Evolutionary conservation across 2,113 vertebrate genomes (phyloP), one percentile per base, ranked within the genome.

Genomic region (Mesitornis unicolor): DNA sequence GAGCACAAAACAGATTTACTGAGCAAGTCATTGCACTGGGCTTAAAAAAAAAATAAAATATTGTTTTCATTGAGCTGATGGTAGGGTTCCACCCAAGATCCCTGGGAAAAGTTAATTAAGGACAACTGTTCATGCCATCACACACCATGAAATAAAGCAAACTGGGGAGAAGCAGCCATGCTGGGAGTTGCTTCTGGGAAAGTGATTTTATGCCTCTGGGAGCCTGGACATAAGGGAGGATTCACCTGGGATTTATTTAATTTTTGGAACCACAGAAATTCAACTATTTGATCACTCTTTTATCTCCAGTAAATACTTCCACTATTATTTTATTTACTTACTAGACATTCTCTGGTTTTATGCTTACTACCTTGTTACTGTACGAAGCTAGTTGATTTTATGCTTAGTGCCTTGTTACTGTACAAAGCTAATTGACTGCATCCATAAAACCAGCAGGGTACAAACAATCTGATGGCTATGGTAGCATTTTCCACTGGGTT

Each of bases 31-130:
- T 56, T 54, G 67, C 79, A 18, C 50, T 65, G 48, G 70, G 36
- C 38, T 87, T 87, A 61, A 74, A 84, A 94, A 84, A 96, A 63
- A 73, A 19, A 36, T 4, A 63, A 73, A 19, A 36, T 4, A 84
- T 38, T 97, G 90, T 94, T 97, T 96, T 89, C 60, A 26, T 95
- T 95, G 85, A 75, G 81, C 45, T 87, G 53, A 64, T 71, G 63
- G 57, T 82, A 84, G 68, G 84, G 89, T 70, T 90, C 94, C 95
- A 92, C 84, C 94, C 91, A 81, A 76, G 56, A 36, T 86, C 82
- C 73, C 67, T 74, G 47, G 79, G 84, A 95, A 94, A 94, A 83
- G 94, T 92, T 93, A 94, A 74, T 80, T 91, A 42, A 88, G 95
- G 95, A 94, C 94, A 92, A 65, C 57, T 94, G 90, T 33, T 93